Percentiles rank a stretch among this genome's conserved stretches.
These are phyloP conservation scores for Agraylea sexmaculata DNA, from an alignment of 1,140 invertebrate genomes.

Conservation along the genomic window DNA sequence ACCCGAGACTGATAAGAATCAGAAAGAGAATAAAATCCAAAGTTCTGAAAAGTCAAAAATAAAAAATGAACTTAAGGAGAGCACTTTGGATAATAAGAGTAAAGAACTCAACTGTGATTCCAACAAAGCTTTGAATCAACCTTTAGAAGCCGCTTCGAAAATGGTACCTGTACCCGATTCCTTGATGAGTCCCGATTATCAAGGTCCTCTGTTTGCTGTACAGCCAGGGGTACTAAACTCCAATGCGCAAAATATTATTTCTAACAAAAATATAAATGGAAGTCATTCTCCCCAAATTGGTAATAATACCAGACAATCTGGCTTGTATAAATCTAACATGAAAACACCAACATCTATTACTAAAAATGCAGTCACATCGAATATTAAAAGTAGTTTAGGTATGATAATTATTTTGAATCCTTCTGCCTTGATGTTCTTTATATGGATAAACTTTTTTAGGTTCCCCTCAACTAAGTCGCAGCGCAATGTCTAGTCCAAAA, in stretches of 20 bases:
- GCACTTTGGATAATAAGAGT: neutral
- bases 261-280: constrained; percentile 3
- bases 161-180: constrained; percentile 77
- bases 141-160: constrained; percentile 67
- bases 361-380: constrained; percentile 9
- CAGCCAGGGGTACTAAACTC: constrained; percentile 17
- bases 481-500: constrained; percentile 38
- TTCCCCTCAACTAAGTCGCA: constrained; percentile 39
- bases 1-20: constrained; percentile 3
- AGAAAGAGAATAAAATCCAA: constrained; percentile 3
- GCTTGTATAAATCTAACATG: constrained; percentile 11
- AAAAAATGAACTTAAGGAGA: neutral
- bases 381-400: constrained; percentile 18
- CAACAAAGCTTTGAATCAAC: constrained; percentile 44
- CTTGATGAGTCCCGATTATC: constrained; percentile 71
- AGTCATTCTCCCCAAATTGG: neutral
- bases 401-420: no score
- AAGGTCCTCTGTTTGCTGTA: constrained; percentile 36
- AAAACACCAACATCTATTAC: constrained; percentile 6
- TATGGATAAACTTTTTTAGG: constrained; percentile 20
- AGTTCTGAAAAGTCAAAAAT: neutral
- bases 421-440: no score
- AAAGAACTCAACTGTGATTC: constrained; percentile 13
- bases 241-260: constrained; percentile 4
- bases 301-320: no score